Evolutionary conservation across 37 sponge, comb jelly and placozoan genomes (phyloP).

Genomic region (Hormiphora californensis): DNA sequence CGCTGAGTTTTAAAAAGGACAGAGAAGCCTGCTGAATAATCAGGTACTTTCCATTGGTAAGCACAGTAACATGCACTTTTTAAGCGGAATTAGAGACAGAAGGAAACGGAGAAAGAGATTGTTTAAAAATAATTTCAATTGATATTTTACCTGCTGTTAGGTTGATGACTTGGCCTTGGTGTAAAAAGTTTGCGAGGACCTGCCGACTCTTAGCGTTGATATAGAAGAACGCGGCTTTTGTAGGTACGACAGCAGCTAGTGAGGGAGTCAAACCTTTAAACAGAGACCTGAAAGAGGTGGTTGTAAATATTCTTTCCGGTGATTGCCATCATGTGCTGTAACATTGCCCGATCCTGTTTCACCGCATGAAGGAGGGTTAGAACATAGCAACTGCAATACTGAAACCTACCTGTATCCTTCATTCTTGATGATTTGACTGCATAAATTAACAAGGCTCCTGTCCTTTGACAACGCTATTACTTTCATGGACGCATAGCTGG

Average conservation of each 20-base stretch:
- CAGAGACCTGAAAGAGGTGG: neutral
- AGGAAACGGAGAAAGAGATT: neutral
- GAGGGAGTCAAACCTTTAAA: slow-evolving; percentile 27
- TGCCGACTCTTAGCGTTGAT: neutral
- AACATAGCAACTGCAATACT: too few relatives aligned
- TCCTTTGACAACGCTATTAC: neutral
- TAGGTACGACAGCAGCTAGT: neutral
- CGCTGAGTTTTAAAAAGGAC: too few relatives aligned
- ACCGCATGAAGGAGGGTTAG: too few relatives aligned
- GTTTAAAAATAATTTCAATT: neutral
- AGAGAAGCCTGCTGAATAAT: too few relatives aligned
- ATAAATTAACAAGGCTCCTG: neutral
- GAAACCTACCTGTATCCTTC: neutral
- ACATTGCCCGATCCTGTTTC: too few relatives aligned
- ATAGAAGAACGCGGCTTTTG: neutral
- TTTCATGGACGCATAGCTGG: neutral
- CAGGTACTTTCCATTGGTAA: too few relatives aligned
- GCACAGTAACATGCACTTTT: too few relatives aligned
- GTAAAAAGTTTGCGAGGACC: neutral
- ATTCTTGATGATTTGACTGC: neutral
- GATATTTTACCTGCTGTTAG: neutral
- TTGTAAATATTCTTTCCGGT: neutral
- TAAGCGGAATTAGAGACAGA: too few relatives aligned
- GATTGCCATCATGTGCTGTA: too few relatives aligned
- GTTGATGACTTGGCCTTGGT: neutral